These are phyloP conservation scores for Anhinga rufa DNA, from an alignment of 2,113 vertebrate species.

Conservation along the genomic window DNA sequence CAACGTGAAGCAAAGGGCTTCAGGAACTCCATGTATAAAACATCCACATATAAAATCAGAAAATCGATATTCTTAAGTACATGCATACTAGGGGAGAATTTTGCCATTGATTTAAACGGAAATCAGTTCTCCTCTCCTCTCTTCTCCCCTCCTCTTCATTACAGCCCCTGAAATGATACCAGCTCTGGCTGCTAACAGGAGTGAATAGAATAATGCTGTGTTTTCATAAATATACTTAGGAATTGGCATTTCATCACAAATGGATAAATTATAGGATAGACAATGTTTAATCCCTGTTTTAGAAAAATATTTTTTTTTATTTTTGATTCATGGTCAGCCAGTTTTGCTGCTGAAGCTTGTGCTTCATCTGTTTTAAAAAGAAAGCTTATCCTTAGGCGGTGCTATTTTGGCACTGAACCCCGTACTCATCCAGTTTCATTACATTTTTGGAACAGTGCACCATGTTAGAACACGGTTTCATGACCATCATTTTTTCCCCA, in stretches of 20 bases:
- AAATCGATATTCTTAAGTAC: not conserved
- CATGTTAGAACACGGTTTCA: not conserved
- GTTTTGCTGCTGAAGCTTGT: not conserved
- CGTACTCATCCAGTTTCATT: not conserved
- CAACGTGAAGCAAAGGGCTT: slow-evolving; percentile 28
- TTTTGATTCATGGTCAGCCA: not conserved
- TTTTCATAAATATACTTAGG: not conserved
- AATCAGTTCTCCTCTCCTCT: not conserved
- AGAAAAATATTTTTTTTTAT: not conserved
- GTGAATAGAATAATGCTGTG: not conserved
- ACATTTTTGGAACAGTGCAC: not conserved
- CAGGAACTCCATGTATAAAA: slow-evolving; percentile 50
- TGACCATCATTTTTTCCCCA: not conserved
- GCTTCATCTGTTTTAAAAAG: not conserved
- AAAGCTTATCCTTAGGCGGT: not conserved
- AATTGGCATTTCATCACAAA: not conserved
- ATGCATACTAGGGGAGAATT: not conserved
- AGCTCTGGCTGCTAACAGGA: not conserved
- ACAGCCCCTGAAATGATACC: not conserved
- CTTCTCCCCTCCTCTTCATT: not conserved
- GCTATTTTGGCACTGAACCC: not conserved
- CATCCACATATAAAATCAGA: not conserved
- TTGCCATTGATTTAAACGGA: not conserved
- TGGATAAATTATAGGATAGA: not conserved
- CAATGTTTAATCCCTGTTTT: not conserved